Percentiles rank a stretch among this genome's conserved stretches.
phyloP scores from a whole-genome alignment of 30 jellyfish, hydroid and myxozoan genomes.

The Haliclystus octoradiatus region DNA sequence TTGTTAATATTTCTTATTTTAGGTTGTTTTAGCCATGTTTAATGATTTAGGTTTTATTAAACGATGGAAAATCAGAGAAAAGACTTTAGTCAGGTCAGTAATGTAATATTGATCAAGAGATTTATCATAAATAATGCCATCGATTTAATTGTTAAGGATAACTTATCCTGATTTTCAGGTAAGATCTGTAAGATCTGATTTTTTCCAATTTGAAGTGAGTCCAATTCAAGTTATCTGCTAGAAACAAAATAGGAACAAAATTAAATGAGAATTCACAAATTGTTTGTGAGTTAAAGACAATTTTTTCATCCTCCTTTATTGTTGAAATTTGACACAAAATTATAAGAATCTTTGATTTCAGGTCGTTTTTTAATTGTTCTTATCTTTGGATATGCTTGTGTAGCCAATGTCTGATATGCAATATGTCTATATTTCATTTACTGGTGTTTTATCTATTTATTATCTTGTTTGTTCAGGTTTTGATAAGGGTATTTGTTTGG shows the following conservation, averaged over 20 bases:
- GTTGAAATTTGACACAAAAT: too few relatives aligned
- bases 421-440: background rate
- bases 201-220: too few relatives aligned
- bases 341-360: too few relatives aligned
- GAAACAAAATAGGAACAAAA: too few relatives aligned
- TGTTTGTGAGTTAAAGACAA: background rate
- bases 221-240: too few relatives aligned
- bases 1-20: background rate
- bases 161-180: too few relatives aligned
- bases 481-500: too few relatives aligned
- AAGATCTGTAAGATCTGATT: too few relatives aligned
- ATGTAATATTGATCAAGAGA: background rate
- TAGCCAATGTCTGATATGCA: background rate
- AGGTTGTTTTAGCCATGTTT: conserved; percentile 86
- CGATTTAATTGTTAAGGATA: background rate
- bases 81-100: conserved; percentile 67
- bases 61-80: conserved; percentile 65
- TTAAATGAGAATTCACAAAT: background rate
- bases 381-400: background rate
- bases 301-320: too few relatives aligned
- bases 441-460: background rate
- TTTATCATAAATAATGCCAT: background rate
- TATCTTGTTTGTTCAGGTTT: too few relatives aligned
- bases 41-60: conserved; percentile 64
- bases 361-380: too few relatives aligned